Base-by-base conservation (phyloP, 2,888 invertebrate genomes). In the Drosophila robusta region DNA sequence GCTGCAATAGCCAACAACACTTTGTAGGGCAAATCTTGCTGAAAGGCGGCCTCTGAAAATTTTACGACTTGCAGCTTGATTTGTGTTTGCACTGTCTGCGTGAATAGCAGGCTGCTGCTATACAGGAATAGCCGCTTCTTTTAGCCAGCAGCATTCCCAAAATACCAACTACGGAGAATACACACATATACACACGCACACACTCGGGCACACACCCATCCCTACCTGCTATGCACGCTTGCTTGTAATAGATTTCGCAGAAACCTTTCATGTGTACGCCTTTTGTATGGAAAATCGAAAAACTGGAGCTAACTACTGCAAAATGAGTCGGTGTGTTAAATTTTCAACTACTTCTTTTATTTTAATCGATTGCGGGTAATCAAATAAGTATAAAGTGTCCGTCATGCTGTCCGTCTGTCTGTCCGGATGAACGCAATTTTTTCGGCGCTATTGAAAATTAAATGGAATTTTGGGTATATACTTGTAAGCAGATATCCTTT, bases 61-160 rank as follows among this genome's bases (percentile, higher is more conserved):
- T 47, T 58, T 58, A 62, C 52, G 57, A 46, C 54, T 39, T 55
- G 54, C 52, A 55, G 51, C 51, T 63, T 69, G 51, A 70, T 73
- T 75, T 74, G 62, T 74, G 57, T 47, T 69, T 47, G 38, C 46
- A 38, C 11, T 7, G 56, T 24, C 52, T 71, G 41, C 22, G 22
- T 55, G 34, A 49, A 66, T 38, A 22, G 34, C 34, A 52, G 45
- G 24, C 18, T 32, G 29, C 16, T 56, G 11, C 34, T 52, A 36
- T 26, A 26, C 26, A 14, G 18, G 14, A 9, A 42, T 52, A 39
- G 8, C 18, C 18, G 29, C n/a, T 18, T 7, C 34, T 38, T 26
- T 26, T 38, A n/a, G 38, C 22, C 46, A 9, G 34, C 26, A 34
- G 47, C 47, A 44, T 42, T 49, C 24, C 44, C 44, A 29, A 44